phyloP scores from a whole-genome alignment of 2,888 invertebrate species.

The Lamellibrachia satsuma region DNA sequence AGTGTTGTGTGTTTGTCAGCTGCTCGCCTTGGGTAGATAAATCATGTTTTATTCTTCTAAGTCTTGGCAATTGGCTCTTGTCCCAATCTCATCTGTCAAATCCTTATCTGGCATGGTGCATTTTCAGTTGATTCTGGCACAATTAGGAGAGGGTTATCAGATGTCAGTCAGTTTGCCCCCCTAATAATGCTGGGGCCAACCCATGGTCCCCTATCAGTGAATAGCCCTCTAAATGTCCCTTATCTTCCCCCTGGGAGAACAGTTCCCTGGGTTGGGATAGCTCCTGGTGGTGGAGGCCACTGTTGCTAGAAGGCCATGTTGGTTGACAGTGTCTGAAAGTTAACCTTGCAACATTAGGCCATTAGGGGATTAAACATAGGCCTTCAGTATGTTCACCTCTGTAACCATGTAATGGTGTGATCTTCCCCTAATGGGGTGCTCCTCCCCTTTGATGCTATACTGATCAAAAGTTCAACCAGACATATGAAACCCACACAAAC shows the following conservation, averaged over 20 bases:
- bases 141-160: constrained; percentile 1
- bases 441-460: not conserved
- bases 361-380: not conserved
- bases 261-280: not conserved
- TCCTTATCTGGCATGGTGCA: not conserved
- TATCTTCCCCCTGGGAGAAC: not conserved
- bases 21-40: not conserved
- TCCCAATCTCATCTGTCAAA: not conserved
- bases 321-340: not conserved
- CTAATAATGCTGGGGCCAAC: not conserved
- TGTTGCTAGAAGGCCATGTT: not conserved
- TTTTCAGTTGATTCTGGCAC: constrained; percentile 12
- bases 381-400: not conserved
- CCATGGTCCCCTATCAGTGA: not conserved
- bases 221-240: constrained; percentile 9
- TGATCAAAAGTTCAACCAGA: too few species aligned
- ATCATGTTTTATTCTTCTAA: not conserved
- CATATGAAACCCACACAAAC: too few species aligned
- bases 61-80: not conserved
- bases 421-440: not conserved
- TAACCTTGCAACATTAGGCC: not conserved
- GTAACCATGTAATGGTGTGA: not conserved
- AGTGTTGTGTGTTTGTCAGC: not conserved
- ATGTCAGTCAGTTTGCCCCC: constrained; percentile 4
- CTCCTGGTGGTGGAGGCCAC: not conserved